Conservation (phyloP, 30 jellyfish, hydroid and myxozoan genomes). For the Aurelia aurita region DNA sequence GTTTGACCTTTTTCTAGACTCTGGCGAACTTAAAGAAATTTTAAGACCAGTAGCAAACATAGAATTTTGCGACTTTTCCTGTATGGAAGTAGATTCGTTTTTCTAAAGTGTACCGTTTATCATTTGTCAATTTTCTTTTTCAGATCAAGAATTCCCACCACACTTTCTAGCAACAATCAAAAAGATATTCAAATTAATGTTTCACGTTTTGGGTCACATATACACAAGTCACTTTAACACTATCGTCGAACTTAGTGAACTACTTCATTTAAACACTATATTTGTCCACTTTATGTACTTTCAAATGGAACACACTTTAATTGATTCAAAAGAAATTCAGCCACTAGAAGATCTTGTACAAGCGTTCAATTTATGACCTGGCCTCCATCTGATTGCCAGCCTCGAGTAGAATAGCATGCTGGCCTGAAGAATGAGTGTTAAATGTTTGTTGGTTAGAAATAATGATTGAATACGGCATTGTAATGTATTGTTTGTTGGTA, state of each 20-base stretch:
- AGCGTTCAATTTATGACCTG: constrained; percentile 85
- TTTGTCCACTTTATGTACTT: constrained; percentile 96
- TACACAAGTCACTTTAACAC: constrained; percentile 86
- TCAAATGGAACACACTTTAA: constrained; percentile 91
- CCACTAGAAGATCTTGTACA: constrained; percentile 92
- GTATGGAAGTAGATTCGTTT: too few species aligned
- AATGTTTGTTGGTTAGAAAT: too few species aligned
- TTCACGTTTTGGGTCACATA: constrained; percentile 93
- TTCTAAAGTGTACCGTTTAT: too few species aligned
- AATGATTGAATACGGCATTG: too few species aligned
- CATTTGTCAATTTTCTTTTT: constrained; percentile 8
- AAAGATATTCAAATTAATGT: constrained; percentile 83
- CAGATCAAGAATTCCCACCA: constrained; percentile 81
- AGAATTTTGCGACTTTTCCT: too few species aligned
- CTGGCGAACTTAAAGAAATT: too few species aligned
- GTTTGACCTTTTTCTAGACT: too few species aligned
- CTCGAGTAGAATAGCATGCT: constrained; percentile 17
- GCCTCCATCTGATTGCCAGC: background rate
- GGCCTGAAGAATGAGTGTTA: background rate
- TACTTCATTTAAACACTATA: constrained; percentile 75
- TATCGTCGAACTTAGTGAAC: constrained; percentile 74
- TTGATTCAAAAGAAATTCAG: constrained; percentile 90
- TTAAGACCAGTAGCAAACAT: too few species aligned
- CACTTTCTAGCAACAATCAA: constrained; percentile 81
- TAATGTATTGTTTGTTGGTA: too few species aligned